Conservation (phyloP, 2,113 vertebrate genomes). For the Thunnus thynnus region DNA sequence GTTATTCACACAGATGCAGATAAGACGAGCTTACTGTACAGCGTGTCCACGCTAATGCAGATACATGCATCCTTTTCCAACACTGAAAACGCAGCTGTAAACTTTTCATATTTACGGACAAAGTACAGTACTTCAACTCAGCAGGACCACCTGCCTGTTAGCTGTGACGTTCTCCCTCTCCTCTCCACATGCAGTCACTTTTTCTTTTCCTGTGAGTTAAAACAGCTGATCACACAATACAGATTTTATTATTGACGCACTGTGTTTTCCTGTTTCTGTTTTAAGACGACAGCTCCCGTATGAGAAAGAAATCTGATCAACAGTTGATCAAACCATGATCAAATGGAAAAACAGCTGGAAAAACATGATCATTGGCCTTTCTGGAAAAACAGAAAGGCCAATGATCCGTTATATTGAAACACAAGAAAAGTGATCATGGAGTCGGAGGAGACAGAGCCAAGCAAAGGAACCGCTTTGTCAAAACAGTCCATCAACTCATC, state of each 20-base stretch:
- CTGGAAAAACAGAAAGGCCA: neutral
- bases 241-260: neutral
- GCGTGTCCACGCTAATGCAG: neutral
- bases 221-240: no score
- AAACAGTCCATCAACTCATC: neutral
- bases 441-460: neutral
- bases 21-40: neutral
- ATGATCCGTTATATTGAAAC: neutral
- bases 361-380: no score
- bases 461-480: neutral
- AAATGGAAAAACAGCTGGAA: neutral
- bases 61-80: neutral
- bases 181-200: no score
- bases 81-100: neutral
- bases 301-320: neutral
- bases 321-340: neutral
- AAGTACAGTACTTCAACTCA: neutral
- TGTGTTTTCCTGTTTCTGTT: neutral
- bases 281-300: neutral
- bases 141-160: no score
- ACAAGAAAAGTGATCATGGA: neutral
- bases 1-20: constrained; percentile 6
- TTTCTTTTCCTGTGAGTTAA: no score
- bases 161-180: no score
- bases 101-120: neutral